Evolutionary conservation across 1,140 invertebrate genomes (phyloP), one percentile per base, ranked within the genome.

Genomic region (Solen grandis): DNA sequence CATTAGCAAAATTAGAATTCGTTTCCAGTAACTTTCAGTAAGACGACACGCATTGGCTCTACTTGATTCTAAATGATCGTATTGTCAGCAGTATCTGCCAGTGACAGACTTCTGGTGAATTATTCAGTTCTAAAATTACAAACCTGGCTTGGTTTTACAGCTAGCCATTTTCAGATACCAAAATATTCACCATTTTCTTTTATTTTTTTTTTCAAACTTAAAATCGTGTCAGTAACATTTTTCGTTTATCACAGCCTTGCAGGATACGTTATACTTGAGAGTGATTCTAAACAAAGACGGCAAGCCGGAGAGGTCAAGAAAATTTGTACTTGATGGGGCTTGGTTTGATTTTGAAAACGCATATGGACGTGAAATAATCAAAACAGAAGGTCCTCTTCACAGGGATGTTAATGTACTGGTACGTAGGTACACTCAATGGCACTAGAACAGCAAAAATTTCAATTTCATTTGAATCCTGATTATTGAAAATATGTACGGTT

Each of bases 391-490:
- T 41, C 94, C 94, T 0, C 77, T 94, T 0, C 87, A 93, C 0
- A 88, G 89, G 3, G 93, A 94, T 82, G 87, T 95, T 13, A 88
- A 94, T 8, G 85, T 95, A 38, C 91, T 94, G 90, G 94, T 95
- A 63, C 83, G 82, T 41, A 52, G 19, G 14, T 38, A 35, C 19
- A 2, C 14, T n/a, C n/a, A n/a, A n/a, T n/a, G n/a, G n/a, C n/a
- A n/a, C n/a, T n/a, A n/a, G n/a, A n/a, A n/a, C n/a, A n/a, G n/a
- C n/a, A n/a, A n/a, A n/a, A n/a, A n/a, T n/a, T n/a, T n/a, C n/a
- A n/a, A n/a, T n/a, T n/a, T n/a, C n/a, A n/a, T n/a, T n/a, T n/a
- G n/a, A n/a, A n/a, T n/a, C n/a, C n/a, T n/a, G n/a, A n/a, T n/a
- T n/a, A n/a, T n/a, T n/a, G n/a, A n/a, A n/a, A n/a, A n/a, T n/a